Evolutionary conservation across 2,113 vertebrate genomes (phyloP), one percentile per base, ranked within the genome.

Genomic region (Tupaia tana): DNA sequence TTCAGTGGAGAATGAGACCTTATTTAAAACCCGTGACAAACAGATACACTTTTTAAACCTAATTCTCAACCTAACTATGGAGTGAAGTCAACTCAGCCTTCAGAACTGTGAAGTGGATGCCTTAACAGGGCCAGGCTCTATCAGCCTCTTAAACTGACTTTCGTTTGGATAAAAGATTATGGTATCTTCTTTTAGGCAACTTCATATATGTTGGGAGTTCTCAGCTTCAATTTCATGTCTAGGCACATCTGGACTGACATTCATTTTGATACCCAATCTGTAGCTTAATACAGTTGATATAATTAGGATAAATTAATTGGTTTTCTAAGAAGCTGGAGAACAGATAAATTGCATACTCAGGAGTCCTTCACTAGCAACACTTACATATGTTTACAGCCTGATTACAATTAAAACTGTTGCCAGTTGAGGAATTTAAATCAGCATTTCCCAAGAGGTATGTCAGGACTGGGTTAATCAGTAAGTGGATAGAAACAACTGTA

Each of bases 401-500:
- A 93, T 90, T 88, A 95, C 58, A 82, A n/a, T 88, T 95, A 78
- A 93, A 97, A 67, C 10, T 74, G 29, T 75, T 90, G 34, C 24
- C 70, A 85, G 78, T 89, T 91, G 34, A 81, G 52, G 73, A 66
- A 18, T 69, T 90, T 92, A 92, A 96, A 77, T 86, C 67, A 94
- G 54, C 24, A 82, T 85, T 94, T 92, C 64, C 27, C 93, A 83
- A 94, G 67, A 93, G 93, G 73, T 85, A 52, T 91, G 67, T 89
- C 77, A 86, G 58, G 61, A 77, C 61, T 77, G 27, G 82, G 90
- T 95, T 95, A 91, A 95, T 88, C 59, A 95, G 78, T 90, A 96
- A 75, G n/a, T 82, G 58, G 97, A 86, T 2, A 92, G 73, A 91
- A 95, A 93, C 61, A 95, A 87, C 29, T 80, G 74, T 34, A 80